phyloP scores from a whole-genome alignment of 2,888 invertebrate genomes.

The Zygothrica quintamaculata region DNA sequence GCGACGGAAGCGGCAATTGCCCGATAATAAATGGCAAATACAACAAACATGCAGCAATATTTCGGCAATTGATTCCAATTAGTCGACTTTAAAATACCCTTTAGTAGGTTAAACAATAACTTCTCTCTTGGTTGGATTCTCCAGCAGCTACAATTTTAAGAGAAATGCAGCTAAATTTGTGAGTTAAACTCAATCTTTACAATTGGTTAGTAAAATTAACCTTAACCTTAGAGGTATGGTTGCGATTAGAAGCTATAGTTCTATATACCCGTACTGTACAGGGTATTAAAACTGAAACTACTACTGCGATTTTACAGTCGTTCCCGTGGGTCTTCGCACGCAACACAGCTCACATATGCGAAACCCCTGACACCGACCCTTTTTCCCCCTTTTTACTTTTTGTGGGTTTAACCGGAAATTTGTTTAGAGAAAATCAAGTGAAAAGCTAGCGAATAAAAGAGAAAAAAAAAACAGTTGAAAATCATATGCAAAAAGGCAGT shows the following conservation, averaged over 20 bases:
- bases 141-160: too few relatives aligned
- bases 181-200: too few relatives aligned
- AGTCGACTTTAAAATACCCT: constrained; percentile 19
- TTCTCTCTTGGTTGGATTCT: too few relatives aligned
- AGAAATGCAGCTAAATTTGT: too few relatives aligned
- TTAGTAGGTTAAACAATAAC: not conserved
- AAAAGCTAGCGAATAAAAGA: constrained; percentile 57
- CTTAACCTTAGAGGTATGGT: not conserved
- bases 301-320: constrained; percentile 58
- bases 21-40: constrained; percentile 67
- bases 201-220: too few relatives aligned
- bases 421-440: constrained; percentile 71
- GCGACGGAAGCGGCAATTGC: constrained; percentile 78
- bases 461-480: constrained; percentile 65
- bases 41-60: constrained; percentile 24
- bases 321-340: constrained; percentile 50
- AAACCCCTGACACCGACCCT: constrained; percentile 33
- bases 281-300: constrained; percentile 53
- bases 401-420: constrained; percentile 49
- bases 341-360: constrained; percentile 26
- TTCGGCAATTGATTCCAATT: not conserved
- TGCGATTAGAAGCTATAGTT: too few relatives aligned
- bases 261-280: too few relatives aligned
- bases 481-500: constrained; percentile 63
- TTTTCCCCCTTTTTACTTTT: constrained; percentile 55